These are phyloP conservation scores for Cryptocephalus moraei DNA, from an alignment of 2,888 invertebrate species.

Conservation along the genomic window DNA sequence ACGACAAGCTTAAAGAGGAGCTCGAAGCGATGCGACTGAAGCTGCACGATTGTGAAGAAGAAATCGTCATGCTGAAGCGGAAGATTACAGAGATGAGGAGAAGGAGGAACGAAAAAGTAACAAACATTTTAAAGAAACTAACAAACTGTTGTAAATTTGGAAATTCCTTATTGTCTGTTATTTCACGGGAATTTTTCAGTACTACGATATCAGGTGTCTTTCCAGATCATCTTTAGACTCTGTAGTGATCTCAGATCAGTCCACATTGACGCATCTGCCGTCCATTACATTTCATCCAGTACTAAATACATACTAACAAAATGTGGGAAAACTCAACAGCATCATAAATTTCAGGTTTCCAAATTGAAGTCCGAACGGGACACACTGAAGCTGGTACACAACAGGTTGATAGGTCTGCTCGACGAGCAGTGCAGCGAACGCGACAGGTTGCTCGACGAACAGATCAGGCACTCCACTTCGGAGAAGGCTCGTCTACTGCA, in stretches of 20 bases:
- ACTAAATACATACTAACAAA: too few relatives aligned
- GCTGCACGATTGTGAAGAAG: constrained; percentile 15
- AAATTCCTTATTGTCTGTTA: too few relatives aligned
- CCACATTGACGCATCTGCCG: too few relatives aligned
- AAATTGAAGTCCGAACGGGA: constrained; percentile 27
- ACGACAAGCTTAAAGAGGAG: constrained; percentile 22
- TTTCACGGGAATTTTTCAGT: too few relatives aligned
- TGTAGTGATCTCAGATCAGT: too few relatives aligned
- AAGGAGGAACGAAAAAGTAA: constrained; percentile 25
- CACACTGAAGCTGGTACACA: constrained; percentile 28
- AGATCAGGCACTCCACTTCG: constrained; percentile 20
- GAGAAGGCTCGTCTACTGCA: constrained; percentile 25
- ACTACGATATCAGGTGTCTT: too few relatives aligned
- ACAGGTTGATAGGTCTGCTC: constrained; percentile 27
- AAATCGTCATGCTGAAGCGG: constrained; percentile 20
- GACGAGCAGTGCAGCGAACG: constrained; percentile 29
- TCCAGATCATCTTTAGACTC: too few relatives aligned
- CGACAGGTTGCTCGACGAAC: constrained; percentile 21
- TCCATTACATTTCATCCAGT: too few relatives aligned
- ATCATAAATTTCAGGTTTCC: constrained; percentile 18
- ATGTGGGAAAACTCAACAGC: too few relatives aligned
- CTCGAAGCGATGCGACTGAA: constrained; percentile 18
- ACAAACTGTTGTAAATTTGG: too few relatives aligned
- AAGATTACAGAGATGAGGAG: constrained; percentile 16
- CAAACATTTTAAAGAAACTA: too few relatives aligned